Conservation (phyloP, 2,113 vertebrate species). For the Pomatostomus ruficeps region DNA sequence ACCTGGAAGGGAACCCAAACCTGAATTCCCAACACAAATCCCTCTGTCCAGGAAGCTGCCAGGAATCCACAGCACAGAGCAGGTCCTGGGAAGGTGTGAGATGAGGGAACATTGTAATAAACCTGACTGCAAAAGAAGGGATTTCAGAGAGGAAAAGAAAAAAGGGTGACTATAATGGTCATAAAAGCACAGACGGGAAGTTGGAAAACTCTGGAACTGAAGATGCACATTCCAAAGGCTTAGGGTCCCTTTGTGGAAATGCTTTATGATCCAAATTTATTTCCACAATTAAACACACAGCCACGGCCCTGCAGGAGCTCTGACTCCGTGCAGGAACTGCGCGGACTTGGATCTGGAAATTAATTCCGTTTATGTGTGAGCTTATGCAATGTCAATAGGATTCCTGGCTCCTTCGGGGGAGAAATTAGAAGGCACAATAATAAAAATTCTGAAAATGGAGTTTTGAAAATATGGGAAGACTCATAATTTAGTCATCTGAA, state of each 20-base stretch:
- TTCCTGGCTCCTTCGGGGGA: neutral
- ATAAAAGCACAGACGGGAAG: neutral
- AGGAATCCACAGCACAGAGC: neutral
- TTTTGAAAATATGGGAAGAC: neutral
- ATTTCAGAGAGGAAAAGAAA: neutral
- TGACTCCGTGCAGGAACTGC: neutral
- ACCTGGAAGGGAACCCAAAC: neutral
- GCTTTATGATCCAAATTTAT: conserved; percentile 5
- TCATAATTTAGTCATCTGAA: neutral
- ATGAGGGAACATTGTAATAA: neutral
- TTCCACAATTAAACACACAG: conserved; percentile 12
- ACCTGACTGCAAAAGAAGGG: neutral
- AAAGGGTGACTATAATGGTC: neutral
- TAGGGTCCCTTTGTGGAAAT: neutral
- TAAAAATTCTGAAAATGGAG: neutral
- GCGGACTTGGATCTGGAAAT: neutral
- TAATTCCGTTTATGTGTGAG: neutral
- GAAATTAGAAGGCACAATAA: neutral
- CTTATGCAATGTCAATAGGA: neutral
- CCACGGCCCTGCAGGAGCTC: neutral
- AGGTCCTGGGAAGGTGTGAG: neutral
- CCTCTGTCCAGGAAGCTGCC: neutral
- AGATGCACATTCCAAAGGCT: neutral
- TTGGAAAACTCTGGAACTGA: neutral
- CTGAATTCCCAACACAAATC: neutral